Base-by-base conservation (phyloP, 2,113 vertebrate genomes). In the Psammodynastes pulverulentus region DNA sequence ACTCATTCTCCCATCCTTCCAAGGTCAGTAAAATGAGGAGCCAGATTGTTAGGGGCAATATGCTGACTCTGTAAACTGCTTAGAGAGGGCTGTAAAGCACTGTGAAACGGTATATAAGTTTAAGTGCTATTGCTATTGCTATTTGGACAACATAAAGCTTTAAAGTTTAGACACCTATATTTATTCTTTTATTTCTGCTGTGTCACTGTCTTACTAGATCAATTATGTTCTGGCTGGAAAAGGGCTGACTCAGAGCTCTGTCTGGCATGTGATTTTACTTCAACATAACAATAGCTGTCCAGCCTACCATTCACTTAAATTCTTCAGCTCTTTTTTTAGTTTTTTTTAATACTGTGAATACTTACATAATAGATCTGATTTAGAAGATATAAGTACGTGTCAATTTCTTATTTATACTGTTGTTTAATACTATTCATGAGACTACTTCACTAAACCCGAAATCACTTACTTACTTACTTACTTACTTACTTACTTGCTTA, bases 181-280 rank as follows among this genome's bases (percentile, higher is more conserved):
- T 92, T 95, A 72, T 92, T 90, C 87, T 87, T 94, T 94, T 92
- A 79, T 94, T 95, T 94, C 92, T 96, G 95, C 96, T 93, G 89
- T 67, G 87, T 96, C 95, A 96, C 93, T 67, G 87, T 93, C 94
- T 96, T 91, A 3, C 49, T 88, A 45, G 92, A 94, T 96, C 95
- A 89, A 91, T 94, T 91, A 62, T 88, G 23, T 84, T 53, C 53
- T 94, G 92, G 93, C 94, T 86, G 39, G 1, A 26, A 91, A 94
- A 93, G 62, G 72, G 92, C 94, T 95, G 92, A 94, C 90, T 90
- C n/a, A 21, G 87, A 94, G 86, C 53, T 89, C 91, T 87, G 87
- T 85, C 93, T 87, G 90, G 90, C 92, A 91, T n/a, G 39, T 88
- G 49, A 58, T 58, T 87, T 84, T 54, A 72, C 84, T 49, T 86